Conservation (phyloP, 2,888 invertebrate genomes). For the Apotomis capreana region DNA sequence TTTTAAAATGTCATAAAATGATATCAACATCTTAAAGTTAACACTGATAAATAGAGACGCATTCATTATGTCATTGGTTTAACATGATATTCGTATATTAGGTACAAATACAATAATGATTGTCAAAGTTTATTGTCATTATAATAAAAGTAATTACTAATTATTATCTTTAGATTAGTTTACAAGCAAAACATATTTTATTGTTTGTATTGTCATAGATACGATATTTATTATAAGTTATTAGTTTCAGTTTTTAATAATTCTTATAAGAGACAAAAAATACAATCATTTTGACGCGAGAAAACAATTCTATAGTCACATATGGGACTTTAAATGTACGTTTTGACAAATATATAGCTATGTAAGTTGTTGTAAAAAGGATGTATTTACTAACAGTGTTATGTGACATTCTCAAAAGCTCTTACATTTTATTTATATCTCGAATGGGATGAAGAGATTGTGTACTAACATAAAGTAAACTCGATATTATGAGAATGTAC, state of each 20-base stretch:
- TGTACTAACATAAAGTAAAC: too few relatives aligned
- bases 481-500: too few relatives aligned
- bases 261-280: too few relatives aligned
- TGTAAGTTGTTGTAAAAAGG: too few relatives aligned
- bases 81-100: constrained; percentile 64
- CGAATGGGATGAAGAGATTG: too few relatives aligned
- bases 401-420: too few relatives aligned
- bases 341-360: too few relatives aligned
- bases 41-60: constrained; percentile 79
- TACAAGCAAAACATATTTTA: constrained; percentile 35
- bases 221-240: not conserved
- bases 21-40: constrained; percentile 81
- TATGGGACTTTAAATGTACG: too few relatives aligned
- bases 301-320: too few relatives aligned
- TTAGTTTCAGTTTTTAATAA: not conserved
- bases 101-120: constrained; percentile 65
- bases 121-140: constrained; percentile 74
- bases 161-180: constrained; percentile 31
- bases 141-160: constrained; percentile 33
- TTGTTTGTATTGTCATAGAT: constrained; percentile 25
- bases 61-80: constrained; percentile 64
- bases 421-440: too few relatives aligned
- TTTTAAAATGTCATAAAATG: constrained; percentile 82
- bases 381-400: too few relatives aligned
- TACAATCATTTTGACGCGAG: too few relatives aligned